phyloP scores from a whole-genome alignment of 2,888 invertebrate genomes.

The Volucella bombylans region DNA sequence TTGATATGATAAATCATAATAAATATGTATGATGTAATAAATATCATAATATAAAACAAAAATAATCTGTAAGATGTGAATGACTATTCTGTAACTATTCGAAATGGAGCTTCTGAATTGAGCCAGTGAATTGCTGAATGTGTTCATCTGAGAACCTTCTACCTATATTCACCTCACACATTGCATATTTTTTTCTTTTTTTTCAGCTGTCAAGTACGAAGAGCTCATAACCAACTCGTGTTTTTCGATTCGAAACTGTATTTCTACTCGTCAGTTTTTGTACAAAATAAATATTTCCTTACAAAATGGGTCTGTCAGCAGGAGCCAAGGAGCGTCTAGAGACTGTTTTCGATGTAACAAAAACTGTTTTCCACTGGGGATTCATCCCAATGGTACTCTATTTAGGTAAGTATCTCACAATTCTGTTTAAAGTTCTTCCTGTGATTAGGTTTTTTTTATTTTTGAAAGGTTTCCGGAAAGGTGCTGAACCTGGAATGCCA shows the following conservation, averaged over 20 bases:
- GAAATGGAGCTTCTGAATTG: too few relatives aligned
- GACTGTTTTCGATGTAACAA: conserved; percentile 84
- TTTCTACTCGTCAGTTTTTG: background rate
- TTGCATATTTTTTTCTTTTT: too few relatives aligned
- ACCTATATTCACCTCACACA: too few relatives aligned
- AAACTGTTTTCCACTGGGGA: conserved; percentile 87
- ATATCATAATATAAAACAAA: too few relatives aligned
- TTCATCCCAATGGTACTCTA: conserved; percentile 88
- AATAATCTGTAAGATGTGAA: too few relatives aligned
- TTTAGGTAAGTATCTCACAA: conserved; percentile 84
- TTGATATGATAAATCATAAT: too few relatives aligned
- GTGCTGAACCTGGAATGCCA: conserved; percentile 88
- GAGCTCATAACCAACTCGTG: conserved; percentile 35
- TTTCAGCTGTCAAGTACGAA: conserved; percentile 24
- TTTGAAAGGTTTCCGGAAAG: conserved; percentile 85
- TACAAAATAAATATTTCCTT: background rate
- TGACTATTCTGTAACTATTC: too few relatives aligned
- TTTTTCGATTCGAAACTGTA: background rate
- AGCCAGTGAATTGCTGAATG: too few relatives aligned
- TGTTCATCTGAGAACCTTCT: too few relatives aligned
- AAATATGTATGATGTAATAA: too few relatives aligned
- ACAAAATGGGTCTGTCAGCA: conserved; percentile 81
- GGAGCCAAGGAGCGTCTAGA: conserved; percentile 86
- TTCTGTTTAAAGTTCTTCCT: background rate
- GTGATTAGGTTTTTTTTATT: conserved; percentile 70